Evolutionary conservation across 2,888 invertebrate species (phyloP).

Genomic region (Pollenia labialis): DNA sequence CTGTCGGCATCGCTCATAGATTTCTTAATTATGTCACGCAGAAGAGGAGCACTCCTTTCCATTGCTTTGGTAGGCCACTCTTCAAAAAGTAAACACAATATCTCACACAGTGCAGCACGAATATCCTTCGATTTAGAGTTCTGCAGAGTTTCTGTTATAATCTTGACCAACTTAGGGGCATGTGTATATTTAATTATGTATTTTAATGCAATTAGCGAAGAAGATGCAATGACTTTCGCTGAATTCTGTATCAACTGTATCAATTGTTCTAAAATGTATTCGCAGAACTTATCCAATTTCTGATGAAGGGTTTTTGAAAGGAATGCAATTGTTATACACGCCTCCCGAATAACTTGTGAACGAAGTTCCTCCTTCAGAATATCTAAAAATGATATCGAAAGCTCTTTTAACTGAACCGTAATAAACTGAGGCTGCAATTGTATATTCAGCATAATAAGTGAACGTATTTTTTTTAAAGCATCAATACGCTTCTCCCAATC

Average conservation of each 20-base stretch:
- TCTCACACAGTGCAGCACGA: conserved; percentile 90
- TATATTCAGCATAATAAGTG: conserved; percentile 93
- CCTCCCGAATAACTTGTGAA: conserved; percentile 94
- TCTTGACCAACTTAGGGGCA: conserved; percentile 91
- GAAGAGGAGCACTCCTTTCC: conserved; percentile 90
- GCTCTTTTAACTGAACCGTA: conserved; percentile 89
- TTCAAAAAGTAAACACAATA: conserved; percentile 92
- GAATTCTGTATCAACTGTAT: conserved; percentile 97
- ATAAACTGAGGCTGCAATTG: conserved; percentile 88
- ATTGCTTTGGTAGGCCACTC: conserved; percentile 94
- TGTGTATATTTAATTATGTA: conserved; percentile 95
- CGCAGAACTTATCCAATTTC: conserved; percentile 94
- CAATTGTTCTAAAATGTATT: conserved; percentile 91
- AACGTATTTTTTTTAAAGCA: conserved; percentile 93
- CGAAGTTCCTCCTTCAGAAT: conserved; percentile 95
- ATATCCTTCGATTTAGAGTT: conserved; percentile 97
- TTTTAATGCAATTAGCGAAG: conserved; percentile 93
- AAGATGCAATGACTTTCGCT: conserved; percentile 97
- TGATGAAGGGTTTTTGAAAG: conserved; percentile 93
- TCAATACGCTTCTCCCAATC: conserved; percentile 99
- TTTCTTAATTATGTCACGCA: conserved; percentile 93
- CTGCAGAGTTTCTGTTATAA: conserved; percentile 89
- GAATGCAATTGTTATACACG: conserved; percentile 97
- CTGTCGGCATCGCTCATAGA: conserved; percentile 97
- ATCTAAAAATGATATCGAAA: conserved; percentile 92